Base-by-base conservation (phyloP, 2,797 vertebrate genomes). In the Myotis findleyi region DNA sequence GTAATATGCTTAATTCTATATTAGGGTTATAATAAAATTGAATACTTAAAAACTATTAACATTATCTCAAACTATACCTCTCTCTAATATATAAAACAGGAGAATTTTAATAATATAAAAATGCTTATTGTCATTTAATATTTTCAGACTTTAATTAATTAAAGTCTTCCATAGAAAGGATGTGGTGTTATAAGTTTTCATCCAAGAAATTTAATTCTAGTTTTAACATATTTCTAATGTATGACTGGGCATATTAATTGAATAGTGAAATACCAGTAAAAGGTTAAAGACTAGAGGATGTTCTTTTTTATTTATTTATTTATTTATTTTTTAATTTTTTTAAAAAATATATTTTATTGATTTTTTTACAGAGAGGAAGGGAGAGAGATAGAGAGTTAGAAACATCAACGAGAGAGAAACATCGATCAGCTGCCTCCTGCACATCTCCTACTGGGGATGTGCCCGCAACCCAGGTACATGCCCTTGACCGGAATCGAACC, bases 141-240 rank as follows among this genome's bases (percentile, higher is more conserved):
- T 93, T 95, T 92, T 86, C 77, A 49, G 57, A 91, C 55, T 95
- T 96, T 38, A 95, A 94, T 95, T 96, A 96, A 96, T 95, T 96
- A 95, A 94, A 92, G 80, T 93, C 86, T 95, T 88, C 59, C 80
- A 83, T 9, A 86, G 80, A 96, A 97, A 96, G 51, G 80, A 96
- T 93, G 81, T 91, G 89, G 12, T 84, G 77, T 89, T 96, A 95
- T 64, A 95, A 94, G 88, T 57, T 95, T 86, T 95, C 81, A 97
- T 93, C 68, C n/a, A 72, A 94, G 94, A 89, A 72, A 97, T 95
- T 97, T 96, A 95, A 91, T 95, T 95, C 91, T 89, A 96, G 66
- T 93, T 96, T 94, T 91, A 96, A 97, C 75, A 66, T 89, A 96
- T 96, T 94, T 94, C 95, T 93, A 81, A 89, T 82, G 53, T 91